Evolutionary conservation across 2,113 vertebrate species (phyloP), one percentile per base, ranked within the genome.

Genomic region (Charadrius vociferus): DNA sequence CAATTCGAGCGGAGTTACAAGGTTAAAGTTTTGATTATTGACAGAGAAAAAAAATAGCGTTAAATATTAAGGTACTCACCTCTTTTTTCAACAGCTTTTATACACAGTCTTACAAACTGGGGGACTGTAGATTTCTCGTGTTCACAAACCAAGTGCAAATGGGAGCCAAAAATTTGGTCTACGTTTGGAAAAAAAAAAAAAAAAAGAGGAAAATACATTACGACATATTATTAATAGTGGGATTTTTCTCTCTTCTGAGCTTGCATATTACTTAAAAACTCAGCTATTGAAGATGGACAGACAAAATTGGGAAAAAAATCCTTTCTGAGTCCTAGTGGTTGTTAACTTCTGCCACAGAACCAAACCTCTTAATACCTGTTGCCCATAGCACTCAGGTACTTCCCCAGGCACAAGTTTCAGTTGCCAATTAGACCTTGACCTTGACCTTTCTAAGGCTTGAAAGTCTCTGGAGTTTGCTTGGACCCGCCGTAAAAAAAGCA

Each of bases 81-180:
- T 99, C 99, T 98, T 96, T 96, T 99, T 95, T 99, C 99, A 17
- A 99, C 98, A 50, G 99, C 98, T 36, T 98, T 95, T 97, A 99
- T 98, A 94, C 99, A 99, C 26, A 97, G 92, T 96, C 92, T 98
- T 93, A 99, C 99, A 77, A 99, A 99, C 56, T 84, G 93, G 5
- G 99, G 99, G 50, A 99, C 98, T 7, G 98, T 99, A 77, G 98
- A 98, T 96, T 98, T 98, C 97, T 99, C 99, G 1, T 98, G 98
- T 82, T 99, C 97, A 79, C 99, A 99, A 71, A 99, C 98, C 66
- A 97, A 97, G 85, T 98, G 96, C 96, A 99, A 98, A 95, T 98
- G 98, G 95, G 99, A 99, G 92, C 99, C 99, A 96, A 99, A 99
- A 90, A 99, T 98, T 96, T 99, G 99, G 98, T 99, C 99, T 99